Conservation (phyloP, 2,113 vertebrate species). For the Ornithorhynchus anatinus region DNA sequence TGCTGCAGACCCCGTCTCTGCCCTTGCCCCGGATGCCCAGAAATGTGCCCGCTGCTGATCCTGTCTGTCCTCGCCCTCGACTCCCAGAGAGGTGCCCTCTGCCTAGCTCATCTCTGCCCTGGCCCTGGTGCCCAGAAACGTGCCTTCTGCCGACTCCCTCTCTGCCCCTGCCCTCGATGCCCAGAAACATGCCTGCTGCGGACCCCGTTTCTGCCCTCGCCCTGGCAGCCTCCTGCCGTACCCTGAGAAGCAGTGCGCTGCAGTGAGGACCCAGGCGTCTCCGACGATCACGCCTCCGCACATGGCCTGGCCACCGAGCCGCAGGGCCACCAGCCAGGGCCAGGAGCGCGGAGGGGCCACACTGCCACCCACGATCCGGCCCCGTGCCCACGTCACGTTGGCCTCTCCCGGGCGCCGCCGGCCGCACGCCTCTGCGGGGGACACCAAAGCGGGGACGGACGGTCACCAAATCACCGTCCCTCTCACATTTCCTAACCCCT, state of each 20-base stretch:
- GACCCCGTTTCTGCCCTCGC: accelerated
- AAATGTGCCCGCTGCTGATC: too few relatives aligned
- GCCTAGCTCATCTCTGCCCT: neutral
- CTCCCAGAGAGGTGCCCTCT: too few relatives aligned
- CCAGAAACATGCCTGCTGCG: neutral
- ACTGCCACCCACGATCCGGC: constrained; percentile 86
- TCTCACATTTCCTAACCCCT: too few relatives aligned
- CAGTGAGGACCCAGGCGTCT: constrained; percentile 88
- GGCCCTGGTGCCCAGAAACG: neutral
- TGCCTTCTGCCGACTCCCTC: neutral
- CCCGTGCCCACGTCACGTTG: constrained; percentile 73
- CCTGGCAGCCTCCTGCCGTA: constrained; percentile 42
- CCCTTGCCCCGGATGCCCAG: constrained; percentile 88
- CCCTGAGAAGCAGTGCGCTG: constrained; percentile 93
- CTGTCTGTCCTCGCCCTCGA: too few relatives aligned
- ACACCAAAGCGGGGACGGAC: neutral
- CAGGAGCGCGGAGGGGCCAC: constrained; percentile 81
- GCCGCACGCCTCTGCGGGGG: constrained; percentile 77
- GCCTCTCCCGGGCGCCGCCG: constrained; percentile 51
- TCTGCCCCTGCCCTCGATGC: accelerated
- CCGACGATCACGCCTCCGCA: constrained; percentile 92
- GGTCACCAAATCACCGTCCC: too few relatives aligned
- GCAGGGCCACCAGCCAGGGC: constrained; percentile 93
- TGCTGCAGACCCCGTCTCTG: too few relatives aligned
- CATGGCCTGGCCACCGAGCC: constrained; percentile 86